A percentile compares a stretch with the other conserved stretches of the same genome.
phyloP scores from a whole-genome alignment of 2,797 vertebrate genomes.

The Thripadectes ignobilis region DNA sequence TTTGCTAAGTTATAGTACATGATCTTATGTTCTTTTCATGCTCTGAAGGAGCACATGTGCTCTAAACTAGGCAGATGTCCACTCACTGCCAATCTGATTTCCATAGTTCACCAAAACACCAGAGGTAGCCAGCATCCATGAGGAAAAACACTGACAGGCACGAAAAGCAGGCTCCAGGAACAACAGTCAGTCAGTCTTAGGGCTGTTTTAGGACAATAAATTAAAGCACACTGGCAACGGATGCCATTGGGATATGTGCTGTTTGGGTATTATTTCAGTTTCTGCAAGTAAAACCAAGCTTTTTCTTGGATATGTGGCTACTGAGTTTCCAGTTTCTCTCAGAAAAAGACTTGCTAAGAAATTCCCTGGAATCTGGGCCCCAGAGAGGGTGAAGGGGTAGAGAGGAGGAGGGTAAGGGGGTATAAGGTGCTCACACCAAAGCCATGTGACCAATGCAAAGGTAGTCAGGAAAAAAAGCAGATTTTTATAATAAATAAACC shows the following conservation, averaged over 20 bases:
- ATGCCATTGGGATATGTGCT: not conserved
- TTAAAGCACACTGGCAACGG: not conserved
- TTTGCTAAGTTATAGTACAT: not conserved
- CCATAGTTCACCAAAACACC: not conserved
- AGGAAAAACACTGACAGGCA: not conserved
- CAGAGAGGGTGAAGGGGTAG: not conserved
- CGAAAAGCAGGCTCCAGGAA: not conserved
- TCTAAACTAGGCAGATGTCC: not conserved
- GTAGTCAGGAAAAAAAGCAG: conserved; percentile 65
- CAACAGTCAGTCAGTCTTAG: not conserved
- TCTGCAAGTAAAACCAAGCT: not conserved
- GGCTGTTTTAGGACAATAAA: not conserved
- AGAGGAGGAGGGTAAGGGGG: conserved; percentile 20
- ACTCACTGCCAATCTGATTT: not conserved
- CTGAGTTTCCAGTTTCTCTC: conserved; percentile 41
- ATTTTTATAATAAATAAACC: conserved; percentile 61
- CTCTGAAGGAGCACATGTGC: not conserved
- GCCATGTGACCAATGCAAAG: conserved; percentile 69
- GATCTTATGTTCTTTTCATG: not conserved
- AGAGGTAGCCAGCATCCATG: conserved; percentile 9
- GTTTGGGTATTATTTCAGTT: not conserved
- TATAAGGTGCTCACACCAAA: conserved; percentile 69
- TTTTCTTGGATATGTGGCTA: not conserved
- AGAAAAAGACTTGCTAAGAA: conserved; percentile 29
- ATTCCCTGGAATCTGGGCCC: conserved; percentile 58